Evolutionary conservation across 2,888 invertebrate species (phyloP), one percentile per base, ranked within the genome.

Genomic region (Hemaris fuciformis): DNA sequence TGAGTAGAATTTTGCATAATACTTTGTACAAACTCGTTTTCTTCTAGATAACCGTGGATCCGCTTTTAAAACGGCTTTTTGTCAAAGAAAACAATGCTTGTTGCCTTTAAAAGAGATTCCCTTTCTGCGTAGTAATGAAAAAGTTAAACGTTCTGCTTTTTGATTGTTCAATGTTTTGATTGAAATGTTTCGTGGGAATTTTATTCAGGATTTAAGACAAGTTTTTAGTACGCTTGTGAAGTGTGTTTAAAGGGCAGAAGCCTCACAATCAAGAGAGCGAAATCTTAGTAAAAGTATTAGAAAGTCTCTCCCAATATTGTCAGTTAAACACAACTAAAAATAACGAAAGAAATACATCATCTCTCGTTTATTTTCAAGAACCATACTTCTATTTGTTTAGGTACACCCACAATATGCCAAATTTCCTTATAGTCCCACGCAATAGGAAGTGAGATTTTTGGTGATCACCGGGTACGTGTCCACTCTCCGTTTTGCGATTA

Each of bases 41-140:
- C 71, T 66, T 62, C 61, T 59, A 74, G 75, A 76, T 73, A 79
- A 73, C 68, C 64, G 65, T 48, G 64, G 69, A 73, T 71, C 64
- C 70, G 66, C 69, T 72, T 75, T 74, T 70, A 66, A 71, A 75
- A 73, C 62, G 65, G 70, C 66, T 72, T 76, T 76, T 73, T 74
- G 73, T 70, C 72, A 67, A 68, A 65, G 66, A 73, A 75, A 81
- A 80, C 76, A 79, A 79, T 75, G 75, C 67, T 66, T 64, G 64
- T 64, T 72, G 67, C 63, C 67, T 70, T 72, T 64, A 65, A 66
- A n/a, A 69, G 70, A 68, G 66, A 67, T 64, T 69, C 67, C 64
- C 65, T 57, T 64, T 59, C 34, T 67, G 59, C 23, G 60, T 60
- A 61, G 62, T 69, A 71, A 72, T 75, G 71, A 75, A 74, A 74